phyloP scores from a whole-genome alignment of 2,113 vertebrate genomes.

The Colius striatus region DNA sequence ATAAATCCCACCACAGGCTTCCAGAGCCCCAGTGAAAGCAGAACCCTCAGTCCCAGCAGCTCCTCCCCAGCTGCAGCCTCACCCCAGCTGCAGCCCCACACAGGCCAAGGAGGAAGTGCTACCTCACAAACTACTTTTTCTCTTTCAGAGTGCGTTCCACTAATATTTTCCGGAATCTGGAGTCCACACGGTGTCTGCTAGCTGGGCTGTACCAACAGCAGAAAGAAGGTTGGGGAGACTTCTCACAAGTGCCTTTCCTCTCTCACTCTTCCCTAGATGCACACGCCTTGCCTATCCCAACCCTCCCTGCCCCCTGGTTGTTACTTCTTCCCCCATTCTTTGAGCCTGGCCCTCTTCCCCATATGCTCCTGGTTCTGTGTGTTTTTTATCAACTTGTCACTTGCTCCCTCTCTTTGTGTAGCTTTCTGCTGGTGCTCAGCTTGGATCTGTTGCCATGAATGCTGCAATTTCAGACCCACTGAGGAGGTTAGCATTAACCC shows the following conservation, averaged over 20 bases:
- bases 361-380: neutral
- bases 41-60: neutral
- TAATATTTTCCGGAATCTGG: conserved; percentile 92
- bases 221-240: conserved; percentile 82
- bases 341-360: neutral
- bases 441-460: neutral
- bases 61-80: neutral
- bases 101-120: neutral
- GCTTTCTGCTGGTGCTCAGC: neutral
- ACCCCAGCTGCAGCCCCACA: too few species aligned
- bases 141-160: conserved; percentile 89
- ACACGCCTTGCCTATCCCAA: neutral
- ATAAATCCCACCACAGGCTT: neutral
- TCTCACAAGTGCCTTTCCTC: neutral
- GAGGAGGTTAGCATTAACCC: neutral
- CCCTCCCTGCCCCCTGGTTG: neutral
- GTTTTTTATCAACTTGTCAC: neutral
- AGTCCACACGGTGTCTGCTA: conserved; percentile 91
- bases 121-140: conserved; percentile 37
- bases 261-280: neutral
- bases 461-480: neutral
- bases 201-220: conserved; percentile 91
- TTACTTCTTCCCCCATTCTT: neutral
- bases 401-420: neutral
- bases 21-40: neutral